A percentile compares a stretch with the other conserved stretches of the same genome.
Evolutionary conservation across 2,797 vertebrate genomes (phyloP).

Genomic region (Sparus aurata): DNA sequence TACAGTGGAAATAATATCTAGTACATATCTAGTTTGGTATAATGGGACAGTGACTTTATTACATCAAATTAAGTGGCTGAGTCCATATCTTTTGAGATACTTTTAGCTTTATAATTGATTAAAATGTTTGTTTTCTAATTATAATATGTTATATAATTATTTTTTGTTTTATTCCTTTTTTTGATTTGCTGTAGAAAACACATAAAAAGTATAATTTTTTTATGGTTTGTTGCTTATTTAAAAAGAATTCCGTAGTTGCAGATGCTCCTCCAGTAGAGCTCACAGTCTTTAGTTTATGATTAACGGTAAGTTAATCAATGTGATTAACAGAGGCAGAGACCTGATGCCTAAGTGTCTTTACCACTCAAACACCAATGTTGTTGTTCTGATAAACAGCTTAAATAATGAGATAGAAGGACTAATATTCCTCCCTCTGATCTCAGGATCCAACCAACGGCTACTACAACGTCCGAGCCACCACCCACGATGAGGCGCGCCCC

Average conservation of each 20-base stretch:
- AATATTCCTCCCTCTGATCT: conserved; percentile 9
- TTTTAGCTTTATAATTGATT: neutral
- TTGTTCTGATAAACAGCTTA: neutral
- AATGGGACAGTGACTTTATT: neutral
- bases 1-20: neutral
- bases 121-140: too few relatives aligned
- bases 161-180: neutral
- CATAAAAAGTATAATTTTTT: neutral
- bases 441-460: conserved; percentile 98
- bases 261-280: neutral
- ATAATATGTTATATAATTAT: neutral
- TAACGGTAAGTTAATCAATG: neutral
- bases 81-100: neutral
- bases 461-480: conserved; percentile 94
- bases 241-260: neutral
- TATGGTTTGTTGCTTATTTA: neutral
- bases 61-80: neutral
- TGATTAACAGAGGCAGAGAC: neutral
- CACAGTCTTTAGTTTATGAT: neutral
- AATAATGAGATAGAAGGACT: neutral
- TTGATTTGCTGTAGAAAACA: neutral
- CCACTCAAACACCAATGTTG: neutral
- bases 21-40: neutral
- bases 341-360: neutral
- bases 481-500: conserved; percentile 91